Percentiles rank a stretch among this genome's conserved stretches.
These are phyloP conservation scores for Aphidius gifuensis DNA, from an alignment of 1,140 invertebrate species.

Conservation along the genomic window DNA sequence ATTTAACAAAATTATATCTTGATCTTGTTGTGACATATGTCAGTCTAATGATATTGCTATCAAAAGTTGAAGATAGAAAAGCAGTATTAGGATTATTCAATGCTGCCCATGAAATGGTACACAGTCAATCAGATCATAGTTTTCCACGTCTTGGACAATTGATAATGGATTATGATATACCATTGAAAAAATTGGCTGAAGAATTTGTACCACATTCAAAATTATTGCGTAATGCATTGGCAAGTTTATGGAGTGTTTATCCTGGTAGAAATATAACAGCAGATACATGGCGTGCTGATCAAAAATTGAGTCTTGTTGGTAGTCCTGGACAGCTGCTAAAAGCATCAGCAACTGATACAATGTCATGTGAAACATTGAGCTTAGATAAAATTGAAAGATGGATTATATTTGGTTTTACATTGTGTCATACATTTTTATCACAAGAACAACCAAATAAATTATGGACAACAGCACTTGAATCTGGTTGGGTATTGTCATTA, in stretches of 20 bases:
- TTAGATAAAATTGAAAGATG: slow-evolving; percentile 93
- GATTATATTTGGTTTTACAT: slow-evolving; percentile 91
- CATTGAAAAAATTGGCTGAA: slow-evolving; percentile 92
- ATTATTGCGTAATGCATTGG: slow-evolving; percentile 77
- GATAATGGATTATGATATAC: slow-evolving; percentile 96
- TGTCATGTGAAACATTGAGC: slow-evolving; percentile 96
- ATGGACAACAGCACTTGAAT: slow-evolving; percentile 88
- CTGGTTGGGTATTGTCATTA: slow-evolving; percentile 89
- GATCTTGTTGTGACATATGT: slow-evolving; percentile 94
- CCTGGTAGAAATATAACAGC: slow-evolving; percentile 86
- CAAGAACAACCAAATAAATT: slow-evolving; percentile 82
- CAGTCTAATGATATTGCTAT: slow-evolving; percentile 93
- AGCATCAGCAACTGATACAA: slow-evolving; percentile 91
- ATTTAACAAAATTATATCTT: slow-evolving; percentile 92
- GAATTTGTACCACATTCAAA: slow-evolving; percentile 96
- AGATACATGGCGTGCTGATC: slow-evolving; percentile 89
- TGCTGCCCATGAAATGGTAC: slow-evolving; percentile 93
- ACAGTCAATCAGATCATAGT: slow-evolving; percentile 85
- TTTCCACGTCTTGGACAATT: slow-evolving; percentile 94
- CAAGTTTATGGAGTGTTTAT: slow-evolving; percentile 86
- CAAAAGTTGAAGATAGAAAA: slow-evolving; percentile 95
- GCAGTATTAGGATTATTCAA: slow-evolving; percentile 96
- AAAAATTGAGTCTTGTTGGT: slow-evolving; percentile 90
- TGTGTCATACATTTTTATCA: slow-evolving; percentile 82
- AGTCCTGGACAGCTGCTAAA: slow-evolving; percentile 89